Conservation (phyloP, 2,888 invertebrate genomes). For the Sinelater perroti region DNA sequence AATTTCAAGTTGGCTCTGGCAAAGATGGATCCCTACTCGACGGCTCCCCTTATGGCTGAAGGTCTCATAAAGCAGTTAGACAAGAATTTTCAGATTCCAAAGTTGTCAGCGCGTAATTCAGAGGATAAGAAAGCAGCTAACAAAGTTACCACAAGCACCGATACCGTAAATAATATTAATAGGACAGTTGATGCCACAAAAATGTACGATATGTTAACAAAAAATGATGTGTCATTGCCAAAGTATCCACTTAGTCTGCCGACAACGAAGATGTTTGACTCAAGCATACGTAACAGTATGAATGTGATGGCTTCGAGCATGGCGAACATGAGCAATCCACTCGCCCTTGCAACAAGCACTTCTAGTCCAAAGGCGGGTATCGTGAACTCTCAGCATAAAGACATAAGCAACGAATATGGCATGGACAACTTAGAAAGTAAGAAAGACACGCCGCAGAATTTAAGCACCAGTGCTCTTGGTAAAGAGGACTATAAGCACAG, state of each 20-base stretch:
- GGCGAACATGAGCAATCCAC: slow-evolving; percentile 25
- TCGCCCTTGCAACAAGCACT: slow-evolving; percentile 32
- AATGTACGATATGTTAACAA: slow-evolving; percentile 54
- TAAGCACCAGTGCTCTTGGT: slow-evolving; percentile 44
- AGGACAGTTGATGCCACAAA: slow-evolving; percentile 53
- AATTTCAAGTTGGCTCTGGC: slow-evolving; percentile 66
- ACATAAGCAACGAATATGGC: slow-evolving; percentile 20
- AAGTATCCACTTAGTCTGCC: slow-evolving; percentile 56
- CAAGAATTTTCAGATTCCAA: slow-evolving; percentile 88
- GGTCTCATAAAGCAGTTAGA: slow-evolving; percentile 82
- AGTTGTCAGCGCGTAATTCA: slow-evolving; percentile 68
- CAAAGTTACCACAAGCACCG: slow-evolving; percentile 41
- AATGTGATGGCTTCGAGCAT: slow-evolving; percentile 40
- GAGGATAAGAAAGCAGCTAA: slow-evolving; percentile 58
- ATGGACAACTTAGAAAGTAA: slow-evolving; percentile 43
- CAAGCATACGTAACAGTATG: slow-evolving; percentile 53
- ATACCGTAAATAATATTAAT: slow-evolving; percentile 49
- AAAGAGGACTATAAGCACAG: slow-evolving; percentile 52
- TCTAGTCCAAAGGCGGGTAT: slow-evolving; percentile 32
- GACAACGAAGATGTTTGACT: slow-evolving; percentile 53
- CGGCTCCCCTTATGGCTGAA: slow-evolving; percentile 72
- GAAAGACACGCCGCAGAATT: slow-evolving; percentile 50
- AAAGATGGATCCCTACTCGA: slow-evolving; percentile 68
- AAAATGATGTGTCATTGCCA: slow-evolving; percentile 46
- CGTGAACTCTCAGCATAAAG: slow-evolving; percentile 26